phyloP scores from a whole-genome alignment of 2,113 vertebrate genomes.

The Odocoileus virginianus region DNA sequence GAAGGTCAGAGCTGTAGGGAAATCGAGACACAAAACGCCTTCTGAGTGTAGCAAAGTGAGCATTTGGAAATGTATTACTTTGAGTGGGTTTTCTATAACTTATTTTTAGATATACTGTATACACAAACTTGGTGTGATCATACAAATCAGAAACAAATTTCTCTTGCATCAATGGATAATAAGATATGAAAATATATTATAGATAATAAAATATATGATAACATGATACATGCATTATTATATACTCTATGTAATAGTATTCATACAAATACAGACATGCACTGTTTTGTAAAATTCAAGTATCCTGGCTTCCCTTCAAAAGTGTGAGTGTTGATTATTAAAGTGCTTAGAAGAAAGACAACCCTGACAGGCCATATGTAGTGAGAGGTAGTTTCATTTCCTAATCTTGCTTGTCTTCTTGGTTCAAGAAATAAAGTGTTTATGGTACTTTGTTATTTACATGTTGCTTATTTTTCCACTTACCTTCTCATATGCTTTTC shows the following conservation, averaged over 20 bases:
- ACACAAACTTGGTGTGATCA: not conserved
- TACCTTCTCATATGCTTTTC: not conserved
- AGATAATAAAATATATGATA: not conserved
- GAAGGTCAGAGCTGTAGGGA: not conserved
- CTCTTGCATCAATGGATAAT: not conserved
- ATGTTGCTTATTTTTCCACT: not conserved
- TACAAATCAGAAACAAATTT: not conserved
- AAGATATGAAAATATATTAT: not conserved
- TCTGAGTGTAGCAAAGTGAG: not conserved
- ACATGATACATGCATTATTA: not conserved
- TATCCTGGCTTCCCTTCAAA: not conserved
- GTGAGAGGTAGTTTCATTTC: not conserved
- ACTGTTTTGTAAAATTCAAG: not conserved
- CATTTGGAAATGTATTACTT: not conserved
- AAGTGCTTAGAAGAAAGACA: not conserved
- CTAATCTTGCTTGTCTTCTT: not conserved
- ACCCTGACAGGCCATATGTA: not conserved
- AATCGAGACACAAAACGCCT: not conserved
- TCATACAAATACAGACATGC: fast-evolving
- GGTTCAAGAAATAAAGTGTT: not conserved
- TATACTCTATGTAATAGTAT: not conserved
- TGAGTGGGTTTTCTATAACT: not conserved
- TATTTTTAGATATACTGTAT: not conserved
- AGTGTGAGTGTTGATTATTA: not conserved
- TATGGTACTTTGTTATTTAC: not conserved